These are phyloP conservation scores for Caenorhabditis imperialis DNA, from an alignment of 2,888 invertebrate genomes.

Conservation along the genomic window DNA sequence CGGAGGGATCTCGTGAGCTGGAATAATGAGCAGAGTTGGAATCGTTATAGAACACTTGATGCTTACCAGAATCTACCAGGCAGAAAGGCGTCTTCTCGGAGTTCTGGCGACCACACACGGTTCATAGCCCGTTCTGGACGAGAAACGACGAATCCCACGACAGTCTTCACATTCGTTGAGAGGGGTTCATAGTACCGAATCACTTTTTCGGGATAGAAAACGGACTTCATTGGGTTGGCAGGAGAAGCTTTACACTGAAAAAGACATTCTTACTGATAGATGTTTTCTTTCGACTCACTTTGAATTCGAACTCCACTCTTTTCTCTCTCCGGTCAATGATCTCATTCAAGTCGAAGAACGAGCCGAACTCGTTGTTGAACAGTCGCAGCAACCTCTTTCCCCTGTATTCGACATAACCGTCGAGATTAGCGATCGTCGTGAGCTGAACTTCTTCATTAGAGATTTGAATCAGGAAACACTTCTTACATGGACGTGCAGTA, in stretches of 20 bases:
- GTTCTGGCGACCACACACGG: not conserved
- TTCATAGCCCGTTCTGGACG: not conserved
- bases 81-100: not conserved
- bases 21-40: no score
- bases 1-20: not conserved
- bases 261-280: not conserved
- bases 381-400: not conserved
- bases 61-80: not conserved
- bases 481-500: constrained; percentile 2
- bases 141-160: not conserved
- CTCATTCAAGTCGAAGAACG: constrained; percentile 20
- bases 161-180: not conserved
- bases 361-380: constrained; percentile 24
- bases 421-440: constrained; percentile 2
- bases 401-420: not conserved
- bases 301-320: constrained; percentile 28
- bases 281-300: no score
- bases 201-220: constrained; percentile 19
- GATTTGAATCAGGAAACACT: not conserved
- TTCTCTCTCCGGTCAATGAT: not conserved
- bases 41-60: no score
- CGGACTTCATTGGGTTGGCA: constrained; percentile 13
- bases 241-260: not conserved
- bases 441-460: constrained; percentile 8
- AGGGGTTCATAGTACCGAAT: constrained; percentile 3